Conservation (phyloP, 2,888 invertebrate genomes). For the Melinopterus prodromus region DNA sequence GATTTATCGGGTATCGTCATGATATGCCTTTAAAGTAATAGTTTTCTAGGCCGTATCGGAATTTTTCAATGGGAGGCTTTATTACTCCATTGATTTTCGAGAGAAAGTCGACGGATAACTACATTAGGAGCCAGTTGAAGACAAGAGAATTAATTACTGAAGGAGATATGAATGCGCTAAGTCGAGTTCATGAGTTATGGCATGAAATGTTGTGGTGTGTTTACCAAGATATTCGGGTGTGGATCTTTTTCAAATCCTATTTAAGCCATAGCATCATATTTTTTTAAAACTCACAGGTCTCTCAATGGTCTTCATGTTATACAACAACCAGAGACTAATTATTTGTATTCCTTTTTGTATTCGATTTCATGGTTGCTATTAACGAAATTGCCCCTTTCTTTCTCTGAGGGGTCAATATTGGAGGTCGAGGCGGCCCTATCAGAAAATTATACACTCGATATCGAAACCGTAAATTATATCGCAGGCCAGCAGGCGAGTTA, state of each 20-base stretch:
- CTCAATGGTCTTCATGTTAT: too few relatives aligned
- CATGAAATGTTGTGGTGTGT: too few relatives aligned
- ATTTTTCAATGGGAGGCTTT: background rate
- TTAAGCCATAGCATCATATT: too few relatives aligned
- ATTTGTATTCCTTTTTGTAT: background rate
- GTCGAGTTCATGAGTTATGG: too few relatives aligned
- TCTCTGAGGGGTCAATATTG: background rate
- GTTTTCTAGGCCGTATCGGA: background rate
- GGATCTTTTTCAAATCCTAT: too few relatives aligned
- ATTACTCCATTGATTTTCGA: background rate
- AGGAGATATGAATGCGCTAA: background rate
- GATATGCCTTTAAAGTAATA: background rate
- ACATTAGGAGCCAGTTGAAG: background rate
- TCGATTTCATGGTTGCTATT: background rate
- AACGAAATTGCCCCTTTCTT: background rate
- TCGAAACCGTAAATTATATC: background rate
- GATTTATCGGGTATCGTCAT: background rate
- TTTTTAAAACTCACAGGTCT: too few relatives aligned
- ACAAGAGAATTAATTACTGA: background rate
- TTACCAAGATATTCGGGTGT: too few relatives aligned
- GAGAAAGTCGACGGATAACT: background rate
- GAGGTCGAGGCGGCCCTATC: background rate
- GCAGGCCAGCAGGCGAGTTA: background rate
- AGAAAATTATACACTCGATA: conserved; percentile 4
- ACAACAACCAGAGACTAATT: too few relatives aligned